These are phyloP conservation scores for Arnoldichthys spilopterus DNA, from an alignment of 2,797 vertebrate genomes.

Conservation along the genomic window DNA sequence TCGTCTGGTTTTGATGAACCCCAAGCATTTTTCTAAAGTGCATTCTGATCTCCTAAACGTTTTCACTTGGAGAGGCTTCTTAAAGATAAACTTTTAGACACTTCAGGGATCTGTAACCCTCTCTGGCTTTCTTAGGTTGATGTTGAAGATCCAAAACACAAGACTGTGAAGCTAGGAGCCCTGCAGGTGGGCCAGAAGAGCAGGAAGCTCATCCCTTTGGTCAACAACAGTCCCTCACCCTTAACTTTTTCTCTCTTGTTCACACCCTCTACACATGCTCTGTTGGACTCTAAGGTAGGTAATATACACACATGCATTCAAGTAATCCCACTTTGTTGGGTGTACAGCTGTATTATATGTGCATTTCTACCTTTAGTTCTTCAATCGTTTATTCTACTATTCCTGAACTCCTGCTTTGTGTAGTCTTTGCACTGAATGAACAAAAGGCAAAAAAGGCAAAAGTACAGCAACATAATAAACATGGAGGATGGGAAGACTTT, in stretches of 20 bases:
- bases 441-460: background rate
- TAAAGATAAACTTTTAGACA: background rate
- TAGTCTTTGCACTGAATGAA: background rate
- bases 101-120: background rate
- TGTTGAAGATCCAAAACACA: slow-evolving; percentile 78
- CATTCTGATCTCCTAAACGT: background rate
- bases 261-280: slow-evolving; percentile 60
- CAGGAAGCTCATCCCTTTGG: slow-evolving; percentile 77
- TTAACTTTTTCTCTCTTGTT: slow-evolving; percentile 77
- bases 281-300: slow-evolving; percentile 78
- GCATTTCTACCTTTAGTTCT: background rate
- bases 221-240: slow-evolving; percentile 79
- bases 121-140: slow-evolving; percentile 73
- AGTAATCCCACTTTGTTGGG: too few relatives aligned
- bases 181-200: slow-evolving; percentile 76
- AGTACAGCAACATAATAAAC: background rate
- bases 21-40: background rate
- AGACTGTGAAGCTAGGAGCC: slow-evolving; percentile 80
- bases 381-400: background rate
- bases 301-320: slow-evolving; percentile 1
- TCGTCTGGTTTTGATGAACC: background rate
- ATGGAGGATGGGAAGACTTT: background rate
- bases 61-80: background rate
- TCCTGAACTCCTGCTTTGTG: background rate
- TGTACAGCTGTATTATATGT: background rate